Percentiles rank a stretch among this genome's conserved stretches.
These are phyloP conservation scores for Rattus rattus DNA, from an alignment of 2,113 vertebrate genomes.

Conservation along the genomic window DNA sequence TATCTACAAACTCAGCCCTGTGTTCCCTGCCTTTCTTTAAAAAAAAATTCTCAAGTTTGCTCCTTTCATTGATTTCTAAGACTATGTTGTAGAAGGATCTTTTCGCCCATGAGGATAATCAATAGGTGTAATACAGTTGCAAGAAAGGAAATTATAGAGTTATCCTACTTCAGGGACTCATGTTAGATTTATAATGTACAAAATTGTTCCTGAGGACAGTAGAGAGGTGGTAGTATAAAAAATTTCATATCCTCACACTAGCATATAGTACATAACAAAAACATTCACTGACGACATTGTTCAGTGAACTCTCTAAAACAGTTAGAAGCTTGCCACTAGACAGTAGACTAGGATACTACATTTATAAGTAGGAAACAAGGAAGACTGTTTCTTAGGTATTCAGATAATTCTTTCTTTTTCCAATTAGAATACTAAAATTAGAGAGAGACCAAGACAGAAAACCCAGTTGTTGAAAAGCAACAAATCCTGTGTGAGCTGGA, in stretches of 20 bases:
- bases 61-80: neutral
- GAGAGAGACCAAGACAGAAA: neutral
- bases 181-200: neutral
- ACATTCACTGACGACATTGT: neutral
- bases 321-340: neutral
- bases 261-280: neutral
- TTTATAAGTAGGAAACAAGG: neutral
- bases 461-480: neutral
- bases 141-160: neutral
- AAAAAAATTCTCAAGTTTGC: neutral
- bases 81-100: neutral
- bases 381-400: neutral
- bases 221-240: neutral
- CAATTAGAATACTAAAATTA: neutral
- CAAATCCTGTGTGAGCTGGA: neutral
- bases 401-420: neutral
- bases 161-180: neutral
- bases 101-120: neutral
- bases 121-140: neutral
- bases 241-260: neutral
- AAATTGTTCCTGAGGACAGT: neutral
- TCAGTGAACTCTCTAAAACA: neutral
- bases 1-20: neutral
- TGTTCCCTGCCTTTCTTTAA: neutral
- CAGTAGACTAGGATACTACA: neutral